A percentile compares a stretch with the other conserved stretches of the same genome.
These are phyloP conservation scores for Polydrusus pterygomalis DNA, from an alignment of 2,888 invertebrate species.

Conservation along the genomic window DNA sequence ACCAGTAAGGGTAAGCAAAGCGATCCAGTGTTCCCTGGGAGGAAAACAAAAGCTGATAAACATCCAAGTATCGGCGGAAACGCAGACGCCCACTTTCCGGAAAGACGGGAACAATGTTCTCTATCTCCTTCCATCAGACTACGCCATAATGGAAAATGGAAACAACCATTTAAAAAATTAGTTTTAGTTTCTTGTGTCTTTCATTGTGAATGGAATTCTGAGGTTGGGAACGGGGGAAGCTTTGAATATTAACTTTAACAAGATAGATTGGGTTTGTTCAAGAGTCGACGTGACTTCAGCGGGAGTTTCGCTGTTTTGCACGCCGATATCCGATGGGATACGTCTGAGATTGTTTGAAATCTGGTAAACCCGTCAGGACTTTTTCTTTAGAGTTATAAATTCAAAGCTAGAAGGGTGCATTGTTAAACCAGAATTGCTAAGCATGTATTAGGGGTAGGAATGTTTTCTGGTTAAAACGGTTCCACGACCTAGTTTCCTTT, in stretches of 20 bases:
- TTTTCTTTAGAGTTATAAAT: no score
- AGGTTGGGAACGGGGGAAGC: neutral
- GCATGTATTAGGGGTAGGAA: no score
- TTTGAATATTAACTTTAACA: neutral
- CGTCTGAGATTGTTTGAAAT: no score
- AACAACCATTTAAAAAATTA: constrained; percentile 67
- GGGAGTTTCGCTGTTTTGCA: no score
- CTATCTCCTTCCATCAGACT: constrained; percentile 74
- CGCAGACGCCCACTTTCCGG: constrained; percentile 73
- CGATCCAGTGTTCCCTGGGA: constrained; percentile 89
- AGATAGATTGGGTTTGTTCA: no score
- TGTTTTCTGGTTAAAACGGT: no score
- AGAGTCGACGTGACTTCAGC: no score
- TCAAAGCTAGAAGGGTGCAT: no score
- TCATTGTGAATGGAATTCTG: neutral
- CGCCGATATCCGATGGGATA: no score
- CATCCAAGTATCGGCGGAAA: constrained; percentile 76
- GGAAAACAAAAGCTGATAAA: constrained; percentile 81
- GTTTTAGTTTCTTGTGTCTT: neutral
- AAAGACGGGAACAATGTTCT: constrained; percentile 75
- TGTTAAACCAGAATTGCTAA: no score
- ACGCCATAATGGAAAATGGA: constrained; percentile 72
- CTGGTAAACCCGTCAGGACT: no score
- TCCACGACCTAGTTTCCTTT: no score
- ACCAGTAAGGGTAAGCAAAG: constrained; percentile 82